Base-by-base conservation (phyloP, 1,140 invertebrate genomes). In the Bursaphelenchus mucronatus region DNA sequence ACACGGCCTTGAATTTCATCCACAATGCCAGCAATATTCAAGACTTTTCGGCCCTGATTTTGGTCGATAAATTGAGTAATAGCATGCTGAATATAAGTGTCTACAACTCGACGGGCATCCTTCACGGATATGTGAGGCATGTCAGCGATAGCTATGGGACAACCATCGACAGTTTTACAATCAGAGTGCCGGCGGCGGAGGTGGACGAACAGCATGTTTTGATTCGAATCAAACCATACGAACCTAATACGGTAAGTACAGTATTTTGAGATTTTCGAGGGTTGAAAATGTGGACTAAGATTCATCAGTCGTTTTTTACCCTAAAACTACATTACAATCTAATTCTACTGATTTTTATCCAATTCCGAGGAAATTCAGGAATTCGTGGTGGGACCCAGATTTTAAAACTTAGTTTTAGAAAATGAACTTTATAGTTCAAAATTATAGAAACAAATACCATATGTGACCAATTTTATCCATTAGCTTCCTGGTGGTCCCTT, bases 51-150 rank as follows among this genome's bases (percentile, higher is more conserved):
- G 71, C 63, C n/a, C 13, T 57, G 19, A 67, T 74, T 44, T 30
- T 74, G 13, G 63, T 74, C n/a, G 71, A 74, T 43, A 15, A 49
- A 45, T 73, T 62, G 41, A 73, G 68, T n/a, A 74, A 76, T 61
- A 71, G 68, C 43, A 45, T 76, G 9, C 45, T 74, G 6, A 74
- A 76, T 65, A 43, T 74, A 19, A 74, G 56, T 19, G 63, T 76
- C 17, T 73, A 70, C 50, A 65, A 65, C 46, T 69, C 62, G 13
- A 63, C 49, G n/a, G 68, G 68, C 39, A 51, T 72, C 15, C 43
- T 68, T 19, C 68, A 68, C 44, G 67, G 67, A 0, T 68, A 63
- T 40, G 10, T 64, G 8, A 58, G 49, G 55, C 61, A 64, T 10
- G 46, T 64, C 39, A 61, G 17, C 41, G 63, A 64, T 41, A 21